phyloP scores from a whole-genome alignment of 1,140 invertebrate genomes.

The Heliconius hermathena region DNA sequence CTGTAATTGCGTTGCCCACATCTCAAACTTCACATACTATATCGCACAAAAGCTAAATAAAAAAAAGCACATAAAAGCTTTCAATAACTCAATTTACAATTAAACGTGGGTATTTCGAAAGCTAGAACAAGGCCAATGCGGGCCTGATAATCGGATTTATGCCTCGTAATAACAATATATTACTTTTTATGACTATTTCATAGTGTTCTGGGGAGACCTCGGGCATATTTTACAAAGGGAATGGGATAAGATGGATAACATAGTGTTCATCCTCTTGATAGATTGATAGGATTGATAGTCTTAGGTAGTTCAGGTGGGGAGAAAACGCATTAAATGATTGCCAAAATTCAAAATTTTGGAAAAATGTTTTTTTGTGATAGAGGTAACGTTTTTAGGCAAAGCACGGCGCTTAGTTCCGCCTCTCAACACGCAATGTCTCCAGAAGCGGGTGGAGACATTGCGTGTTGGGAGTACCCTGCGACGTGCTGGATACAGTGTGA shows the following conservation, averaged over 20 bases:
- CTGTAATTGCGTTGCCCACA: no score
- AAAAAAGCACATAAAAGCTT: background rate
- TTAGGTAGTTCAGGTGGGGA: background rate
- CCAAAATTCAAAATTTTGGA: background rate
- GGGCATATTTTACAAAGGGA: constrained; percentile 25
- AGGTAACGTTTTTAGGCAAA: no score
- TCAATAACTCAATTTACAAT: constrained; percentile 11
- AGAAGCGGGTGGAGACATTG: no score
- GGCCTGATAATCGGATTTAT: constrained; percentile 27
- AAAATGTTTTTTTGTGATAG: background rate
- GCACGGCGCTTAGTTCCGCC: background rate
- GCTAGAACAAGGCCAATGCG: constrained; percentile 5
- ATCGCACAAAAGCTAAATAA: no score
- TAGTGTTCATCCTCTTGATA: background rate
- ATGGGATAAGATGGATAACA: background rate
- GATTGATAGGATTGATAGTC: background rate
- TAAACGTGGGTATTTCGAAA: background rate
- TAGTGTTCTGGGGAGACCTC: constrained; percentile 31
- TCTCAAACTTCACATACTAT: no score
- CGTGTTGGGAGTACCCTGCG: no score
- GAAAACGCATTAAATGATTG: background rate
- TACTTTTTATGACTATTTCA: constrained; percentile 36
- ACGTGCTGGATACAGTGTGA: no score
- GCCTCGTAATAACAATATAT: constrained; percentile 31
- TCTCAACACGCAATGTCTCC: background rate